Evolutionary conservation across 53 echinoderm and acorn worm genomes (phyloP).

Genomic region (Arbacia lixula): DNA sequence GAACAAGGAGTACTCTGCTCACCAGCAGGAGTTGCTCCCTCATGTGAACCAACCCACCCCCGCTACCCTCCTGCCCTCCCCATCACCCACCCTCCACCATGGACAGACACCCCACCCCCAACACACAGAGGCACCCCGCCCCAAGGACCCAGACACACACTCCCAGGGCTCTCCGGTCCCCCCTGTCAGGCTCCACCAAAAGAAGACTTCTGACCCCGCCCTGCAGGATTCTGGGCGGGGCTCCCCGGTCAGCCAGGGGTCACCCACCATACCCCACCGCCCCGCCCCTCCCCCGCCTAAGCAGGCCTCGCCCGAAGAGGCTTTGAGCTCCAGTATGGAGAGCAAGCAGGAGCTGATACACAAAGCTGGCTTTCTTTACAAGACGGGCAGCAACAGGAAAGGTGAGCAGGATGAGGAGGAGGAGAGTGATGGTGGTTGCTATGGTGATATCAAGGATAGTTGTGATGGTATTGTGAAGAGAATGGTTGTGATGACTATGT

Average conservation of each 20-base stretch:
- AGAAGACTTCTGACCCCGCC: background rate
- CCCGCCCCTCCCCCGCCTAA: constrained; percentile 15
- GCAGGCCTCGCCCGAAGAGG: background rate
- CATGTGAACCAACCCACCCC: background rate
- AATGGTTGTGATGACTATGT: too few species aligned
- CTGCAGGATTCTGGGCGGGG: too few species aligned
- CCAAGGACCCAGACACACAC: background rate
- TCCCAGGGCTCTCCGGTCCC: constrained; percentile 4
- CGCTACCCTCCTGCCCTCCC: background rate
- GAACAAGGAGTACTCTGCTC: constrained; percentile 39
- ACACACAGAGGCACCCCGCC: too few species aligned
- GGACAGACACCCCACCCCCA: too few species aligned
- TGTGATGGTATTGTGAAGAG: too few species aligned
- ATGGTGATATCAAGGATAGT: background rate
- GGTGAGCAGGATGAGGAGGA: constrained; percentile 51
- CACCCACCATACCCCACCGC: constrained; percentile 11
- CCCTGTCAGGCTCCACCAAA: constrained; percentile 9
- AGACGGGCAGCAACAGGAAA: constrained; percentile 90
- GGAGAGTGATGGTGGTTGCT: background rate
- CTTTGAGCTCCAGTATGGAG: constrained; percentile 29
- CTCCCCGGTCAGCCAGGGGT: background rate
- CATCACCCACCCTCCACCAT: background rate
- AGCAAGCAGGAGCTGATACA: constrained; percentile 77
- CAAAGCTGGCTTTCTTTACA: constrained; percentile 76
- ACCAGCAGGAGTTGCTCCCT: constrained; percentile 45